Evolutionary conservation across 2,888 invertebrate genomes (phyloP), one percentile per base, ranked within the genome.

Genomic region (Euproctis similis): DNA sequence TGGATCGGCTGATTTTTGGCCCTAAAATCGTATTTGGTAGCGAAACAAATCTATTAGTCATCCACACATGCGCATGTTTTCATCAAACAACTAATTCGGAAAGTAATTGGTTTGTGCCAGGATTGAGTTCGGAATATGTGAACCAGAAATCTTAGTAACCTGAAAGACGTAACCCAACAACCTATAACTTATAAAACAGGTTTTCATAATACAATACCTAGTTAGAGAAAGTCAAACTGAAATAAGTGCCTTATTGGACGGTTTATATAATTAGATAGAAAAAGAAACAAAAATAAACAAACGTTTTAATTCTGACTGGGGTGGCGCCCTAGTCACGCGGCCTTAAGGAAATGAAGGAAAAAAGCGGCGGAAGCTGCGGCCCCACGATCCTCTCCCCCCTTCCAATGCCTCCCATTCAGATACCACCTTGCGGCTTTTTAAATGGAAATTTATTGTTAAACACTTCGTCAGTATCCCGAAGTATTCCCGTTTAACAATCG

Each of bases 401-500:
- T n/a, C 10, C 9, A 4, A 7, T 8, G 27, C 31, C 44, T 12
- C 26, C 24, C 20, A 11, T 31, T 30, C 45, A 39, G 34, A 42
- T 33, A 40, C 41, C 55, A 46, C 71, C 71, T 77, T 78, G 78
- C 61, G 77, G 81, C 78, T 77, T 81, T 82, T 81, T 82, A 84
- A 82, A 82, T 81, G 81, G 80, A 82, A 81, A 84, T 84, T 81
- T 82, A 82, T 84, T 81, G 80, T 81, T 76, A 74, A 81, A 77
- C 80, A 82, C 80, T 82, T 75, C 78, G 78, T 78, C 82, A 74
- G 77, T 71, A 68, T 64, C 60, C 51, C 55, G 46, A 59, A 63
- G 60, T 62, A 59, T 58, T n/a, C 56, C 59, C 46, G 53, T 59
- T 75, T 60, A 60, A 68, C 59, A 68, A 72, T 72, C 64, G 37